Base-by-base conservation (phyloP, 2,113 vertebrate species). In the Onychostoma macrolepis region DNA sequence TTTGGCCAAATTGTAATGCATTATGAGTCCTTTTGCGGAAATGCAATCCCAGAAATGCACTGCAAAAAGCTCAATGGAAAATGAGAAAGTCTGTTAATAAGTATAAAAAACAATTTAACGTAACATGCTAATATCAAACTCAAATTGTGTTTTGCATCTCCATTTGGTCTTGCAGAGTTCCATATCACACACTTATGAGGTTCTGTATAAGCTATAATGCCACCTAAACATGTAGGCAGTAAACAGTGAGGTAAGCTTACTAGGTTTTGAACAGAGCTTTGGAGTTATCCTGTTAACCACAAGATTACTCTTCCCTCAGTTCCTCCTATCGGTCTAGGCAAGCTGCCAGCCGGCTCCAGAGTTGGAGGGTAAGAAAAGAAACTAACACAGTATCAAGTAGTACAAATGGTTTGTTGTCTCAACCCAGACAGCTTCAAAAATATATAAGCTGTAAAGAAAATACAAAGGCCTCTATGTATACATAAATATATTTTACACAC, bases 231-330 rank as follows among this genome's bases (percentile, higher is more conserved):
- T 76, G n/a, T 28, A 26, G 41, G 41, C 41, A 48, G 41, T 26
- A 48, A 41, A 48, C 41, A 28, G 41, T 26, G n/a, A 45, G 41
- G 38, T 15, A 26, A 26, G 72, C 72, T 41, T 38, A 45, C 38
- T 75, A n/a, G 38, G 71, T 36, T 74, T 74, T 72, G 19, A 72
- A 72, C 36, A 72, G 19, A 41, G 72, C 41, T 75, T 58, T n/a
- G 11, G 21, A 53, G 61, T 80, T 13, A 45, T 81, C 24, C n/a
- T 28, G 56, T 45, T 63, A 65, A 81, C 58, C 36, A 81, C 79
- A 81, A 65, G 4, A 38, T 65, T 65, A 43, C n/a, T 65, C 79
- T 28, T 43, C 38, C 56, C 26, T 28, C 58, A 45, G 58, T 45
- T 81, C n/a, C 58, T 81, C 12, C 13, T 65, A 24, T 43, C 13